These are phyloP conservation scores for Drosophila pallidifrons DNA, from an alignment of 1,140 invertebrate genomes.

Conservation along the genomic window DNA sequence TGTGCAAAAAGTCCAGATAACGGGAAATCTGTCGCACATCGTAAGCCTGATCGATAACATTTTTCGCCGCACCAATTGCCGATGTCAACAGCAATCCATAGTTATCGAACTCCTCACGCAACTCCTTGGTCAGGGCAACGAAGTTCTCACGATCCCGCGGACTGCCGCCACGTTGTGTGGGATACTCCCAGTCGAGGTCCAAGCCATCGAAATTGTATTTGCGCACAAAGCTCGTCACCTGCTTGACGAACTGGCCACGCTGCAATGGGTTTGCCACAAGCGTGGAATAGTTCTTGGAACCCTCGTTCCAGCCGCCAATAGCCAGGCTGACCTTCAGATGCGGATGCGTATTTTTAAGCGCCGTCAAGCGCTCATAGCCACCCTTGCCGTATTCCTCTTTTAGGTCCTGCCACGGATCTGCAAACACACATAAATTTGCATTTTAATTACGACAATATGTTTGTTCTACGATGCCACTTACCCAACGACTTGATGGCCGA, in stretches of 20 bases:
- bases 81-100: slow-evolving; percentile 89
- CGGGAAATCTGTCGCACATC: slow-evolving; percentile 90
- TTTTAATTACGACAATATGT: slow-evolving; percentile 5
- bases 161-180: slow-evolving; percentile 89
- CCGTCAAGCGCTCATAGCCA: slow-evolving; percentile 89
- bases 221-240: slow-evolving; percentile 73
- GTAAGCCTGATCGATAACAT: slow-evolving; percentile 90
- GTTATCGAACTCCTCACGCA: slow-evolving; percentile 87
- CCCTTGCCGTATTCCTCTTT: slow-evolving; percentile 91
- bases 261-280: slow-evolving; percentile 87
- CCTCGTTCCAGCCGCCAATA: slow-evolving; percentile 96
- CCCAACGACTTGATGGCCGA: slow-evolving; percentile 89
- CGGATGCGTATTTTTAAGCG: slow-evolving; percentile 89
- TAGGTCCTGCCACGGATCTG: slow-evolving; percentile 91
- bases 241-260: slow-evolving; percentile 87
- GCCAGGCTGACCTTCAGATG: slow-evolving; percentile 90
- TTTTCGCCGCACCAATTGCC: slow-evolving; percentile 90
- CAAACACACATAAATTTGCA: slow-evolving; percentile 41
- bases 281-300: slow-evolving; percentile 91
- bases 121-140: slow-evolving; percentile 89
- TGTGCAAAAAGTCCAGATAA: slow-evolving; percentile 92
- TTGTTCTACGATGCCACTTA: slow-evolving; percentile 63
- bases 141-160: slow-evolving; percentile 92
- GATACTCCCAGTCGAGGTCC: slow-evolving; percentile 93
- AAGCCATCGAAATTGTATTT: slow-evolving; percentile 92